A percentile compares a stretch with the other conserved stretches of the same genome.
phyloP scores from a whole-genome alignment of 2,113 vertebrate genomes.

The Trogon surrucura region DNA sequence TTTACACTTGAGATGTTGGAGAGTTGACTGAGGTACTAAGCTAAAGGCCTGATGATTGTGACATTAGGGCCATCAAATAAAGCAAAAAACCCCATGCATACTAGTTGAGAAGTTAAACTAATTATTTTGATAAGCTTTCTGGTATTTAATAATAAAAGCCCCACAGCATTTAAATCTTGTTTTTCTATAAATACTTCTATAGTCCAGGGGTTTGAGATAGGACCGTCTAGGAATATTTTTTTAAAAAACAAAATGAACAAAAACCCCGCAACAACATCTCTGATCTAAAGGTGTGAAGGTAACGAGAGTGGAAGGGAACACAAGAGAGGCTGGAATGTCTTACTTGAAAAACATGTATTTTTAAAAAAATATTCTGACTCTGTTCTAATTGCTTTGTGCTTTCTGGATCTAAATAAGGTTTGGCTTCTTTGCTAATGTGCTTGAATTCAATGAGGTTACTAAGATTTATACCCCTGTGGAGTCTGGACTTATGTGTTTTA shows the following conservation, averaged over 20 bases:
- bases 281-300: neutral
- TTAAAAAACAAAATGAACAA: neutral
- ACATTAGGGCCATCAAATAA: neutral
- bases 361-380: neutral
- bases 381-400: neutral
- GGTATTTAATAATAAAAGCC: neutral
- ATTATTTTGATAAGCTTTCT: neutral
- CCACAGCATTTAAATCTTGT: neutral
- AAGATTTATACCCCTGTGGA: neutral
- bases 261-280: too few species aligned
- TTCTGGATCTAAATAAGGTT: neutral
- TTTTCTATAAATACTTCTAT: neutral
- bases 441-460: neutral
- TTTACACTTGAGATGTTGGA: neutral
- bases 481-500: neutral
- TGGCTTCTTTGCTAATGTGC: neutral
- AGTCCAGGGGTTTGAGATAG: neutral
- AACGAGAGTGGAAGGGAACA: neutral
- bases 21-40: neutral
- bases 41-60: neutral
- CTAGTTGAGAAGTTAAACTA: neutral
- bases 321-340: neutral
- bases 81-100: neutral
- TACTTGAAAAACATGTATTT: neutral
- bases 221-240: neutral